Evolutionary conservation across 1,140 invertebrate species (phyloP).

Genomic region (Artemia franciscana): DNA sequence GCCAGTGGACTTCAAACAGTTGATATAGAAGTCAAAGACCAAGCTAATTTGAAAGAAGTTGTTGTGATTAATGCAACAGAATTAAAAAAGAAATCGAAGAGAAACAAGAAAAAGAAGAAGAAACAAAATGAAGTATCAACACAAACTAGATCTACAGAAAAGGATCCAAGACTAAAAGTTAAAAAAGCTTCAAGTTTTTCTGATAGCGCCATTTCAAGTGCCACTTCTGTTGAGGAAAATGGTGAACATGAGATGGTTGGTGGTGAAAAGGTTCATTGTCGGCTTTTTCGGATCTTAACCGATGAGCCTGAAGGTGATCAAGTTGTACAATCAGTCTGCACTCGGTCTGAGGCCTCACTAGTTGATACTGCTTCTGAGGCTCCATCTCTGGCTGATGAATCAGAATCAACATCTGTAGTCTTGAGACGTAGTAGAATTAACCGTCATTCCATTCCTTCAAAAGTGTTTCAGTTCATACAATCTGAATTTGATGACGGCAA

Average conservation of each 20-base stretch:
- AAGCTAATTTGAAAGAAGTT: not conserved
- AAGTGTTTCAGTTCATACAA: not conserved
- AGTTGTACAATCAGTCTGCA: not conserved
- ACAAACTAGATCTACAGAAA: not conserved
- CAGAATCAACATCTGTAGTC: not conserved
- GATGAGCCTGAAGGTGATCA: not conserved
- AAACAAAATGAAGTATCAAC: not conserved
- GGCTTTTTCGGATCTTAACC: not conserved
- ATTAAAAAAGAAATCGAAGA: not conserved
- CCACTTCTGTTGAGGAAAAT: not conserved
- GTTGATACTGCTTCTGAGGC: not conserved
- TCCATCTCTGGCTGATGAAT: not conserved
- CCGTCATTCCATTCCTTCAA: not conserved
- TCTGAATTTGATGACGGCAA: not conserved
- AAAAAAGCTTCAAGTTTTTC: not conserved
- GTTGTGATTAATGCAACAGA: not conserved
- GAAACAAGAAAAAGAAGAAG: not conserved
- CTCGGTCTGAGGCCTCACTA: not conserved
- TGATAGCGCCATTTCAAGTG: not conserved
- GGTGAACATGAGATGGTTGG: not conserved
- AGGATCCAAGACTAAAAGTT: not conserved
- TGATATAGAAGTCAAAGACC: not conserved
- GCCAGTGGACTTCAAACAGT: too few species aligned
- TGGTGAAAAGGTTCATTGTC: not conserved
- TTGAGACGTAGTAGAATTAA: not conserved